A percentile compares a stretch with the other conserved stretches of the same genome.
Conservation (phyloP, 2,888 invertebrate genomes). For the Tholera decimalis region DNA sequence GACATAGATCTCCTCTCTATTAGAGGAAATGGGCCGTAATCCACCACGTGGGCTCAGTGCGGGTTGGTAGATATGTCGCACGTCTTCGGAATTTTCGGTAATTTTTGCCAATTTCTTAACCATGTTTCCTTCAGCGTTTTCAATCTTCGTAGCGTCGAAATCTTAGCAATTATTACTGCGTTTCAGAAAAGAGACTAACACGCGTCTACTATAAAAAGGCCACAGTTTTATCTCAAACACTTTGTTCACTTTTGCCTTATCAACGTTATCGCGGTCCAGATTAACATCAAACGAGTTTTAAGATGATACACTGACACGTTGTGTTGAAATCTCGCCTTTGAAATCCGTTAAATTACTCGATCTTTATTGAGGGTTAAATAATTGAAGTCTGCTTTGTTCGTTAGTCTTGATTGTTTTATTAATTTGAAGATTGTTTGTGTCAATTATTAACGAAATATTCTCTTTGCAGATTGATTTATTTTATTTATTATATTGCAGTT, state of each 20-base stretch:
- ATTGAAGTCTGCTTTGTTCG: conserved; percentile 36
- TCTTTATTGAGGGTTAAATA: conserved; percentile 51
- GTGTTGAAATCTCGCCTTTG: conserved; percentile 50
- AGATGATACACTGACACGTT: conserved; percentile 42
- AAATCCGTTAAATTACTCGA: conserved; percentile 47
- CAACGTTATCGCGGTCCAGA: conserved; percentile 55
- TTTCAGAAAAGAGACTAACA: conserved; percentile 5
- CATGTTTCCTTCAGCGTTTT: no score
- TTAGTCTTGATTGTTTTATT: conserved; percentile 48
- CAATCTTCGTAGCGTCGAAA: conserved; percentile 15
- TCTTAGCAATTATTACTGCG: not conserved
- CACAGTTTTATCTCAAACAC: conserved; percentile 18
- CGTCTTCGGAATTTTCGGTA: no score
- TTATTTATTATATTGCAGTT: no score
- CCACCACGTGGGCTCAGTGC: no score
- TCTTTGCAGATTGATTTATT: conserved; percentile 24
- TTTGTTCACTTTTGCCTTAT: conserved; percentile 27
- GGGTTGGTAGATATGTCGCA: no score
- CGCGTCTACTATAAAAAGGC: conserved; percentile 8
- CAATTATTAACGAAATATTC: conserved; percentile 20
- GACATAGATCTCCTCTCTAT: no score
- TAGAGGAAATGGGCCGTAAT: no score
- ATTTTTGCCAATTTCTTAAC: no score
- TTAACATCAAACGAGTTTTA: conserved; percentile 41
- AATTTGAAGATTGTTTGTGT: conserved; percentile 43